A percentile compares a stretch with the other conserved stretches of the same genome.
phyloP scores from a whole-genome alignment of 2,888 invertebrate genomes.

The Chirona hameri region DNA sequence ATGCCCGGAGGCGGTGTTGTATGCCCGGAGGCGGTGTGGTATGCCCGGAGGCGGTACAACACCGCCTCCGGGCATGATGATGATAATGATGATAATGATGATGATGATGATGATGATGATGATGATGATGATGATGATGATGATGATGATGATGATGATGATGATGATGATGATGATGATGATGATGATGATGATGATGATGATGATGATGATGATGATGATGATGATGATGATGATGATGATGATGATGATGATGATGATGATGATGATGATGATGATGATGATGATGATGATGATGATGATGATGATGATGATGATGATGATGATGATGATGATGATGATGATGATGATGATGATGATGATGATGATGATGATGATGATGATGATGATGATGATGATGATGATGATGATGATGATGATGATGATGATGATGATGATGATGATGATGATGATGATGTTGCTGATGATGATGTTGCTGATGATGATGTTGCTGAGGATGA shows the following conservation, averaged over 20 bases:
- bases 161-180: not conserved
- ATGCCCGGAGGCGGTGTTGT: too few species aligned
- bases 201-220: conserved; percentile 22
- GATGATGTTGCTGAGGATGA: too few species aligned
- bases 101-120: too few species aligned
- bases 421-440: conserved; percentile 22
- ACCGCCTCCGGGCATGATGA: not conserved
- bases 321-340: conserved; percentile 22
- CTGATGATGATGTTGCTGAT: too few species aligned
- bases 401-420: conserved; percentile 22
- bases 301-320: conserved; percentile 22
- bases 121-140: too few species aligned
- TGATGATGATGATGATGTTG: too few species aligned
- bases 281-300: conserved; percentile 22
- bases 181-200: conserved; percentile 22
- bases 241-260: conserved; percentile 22
- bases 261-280: conserved; percentile 1
- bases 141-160: conserved; percentile 22
- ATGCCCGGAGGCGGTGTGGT: too few species aligned
- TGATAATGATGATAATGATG: too few species aligned
- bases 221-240: conserved; percentile 22
- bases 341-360: conserved; percentile 22
- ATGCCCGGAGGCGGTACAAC: too few species aligned
- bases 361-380: conserved; percentile 22
- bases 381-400: conserved; percentile 22